A percentile compares a stretch with the other conserved stretches of the same genome.
Evolutionary conservation across 64 coral and sea anemone species (phyloP).

Genomic region (Actinia tenebrosa): DNA sequence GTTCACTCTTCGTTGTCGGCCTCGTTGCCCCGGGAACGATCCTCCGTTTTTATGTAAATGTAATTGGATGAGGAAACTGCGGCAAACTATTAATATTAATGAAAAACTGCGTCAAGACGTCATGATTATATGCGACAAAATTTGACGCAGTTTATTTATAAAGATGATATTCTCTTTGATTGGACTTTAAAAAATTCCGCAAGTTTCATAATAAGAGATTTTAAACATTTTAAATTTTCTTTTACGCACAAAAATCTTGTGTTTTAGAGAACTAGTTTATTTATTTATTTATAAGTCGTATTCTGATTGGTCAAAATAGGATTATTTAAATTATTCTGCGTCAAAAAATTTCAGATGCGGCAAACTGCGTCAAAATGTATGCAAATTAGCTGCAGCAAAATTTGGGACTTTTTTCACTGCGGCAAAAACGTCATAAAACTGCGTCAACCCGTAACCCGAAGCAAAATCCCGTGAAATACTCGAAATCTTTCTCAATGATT

Average conservation of each 20-base stretch:
- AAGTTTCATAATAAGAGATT: no score
- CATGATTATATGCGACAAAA: background rate
- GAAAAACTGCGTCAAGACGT: background rate
- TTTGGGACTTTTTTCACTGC: background rate
- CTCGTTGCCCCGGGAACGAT: background rate
- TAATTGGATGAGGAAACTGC: background rate
- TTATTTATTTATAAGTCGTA: background rate
- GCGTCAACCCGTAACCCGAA: background rate
- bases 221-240: no score
- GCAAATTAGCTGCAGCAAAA: background rate
- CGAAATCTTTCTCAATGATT: background rate
- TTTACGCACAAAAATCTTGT: no score
- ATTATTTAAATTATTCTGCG: background rate
- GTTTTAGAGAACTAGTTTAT: no score
- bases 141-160: background rate
- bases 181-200: no score
- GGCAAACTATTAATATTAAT: constrained; percentile 7
- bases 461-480: background rate
- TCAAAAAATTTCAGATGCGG: background rate
- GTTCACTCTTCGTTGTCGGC: background rate
- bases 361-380: background rate
- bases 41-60: background rate
- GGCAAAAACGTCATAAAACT: constrained; percentile 6
- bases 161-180: no score
- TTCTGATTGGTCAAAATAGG: background rate